Conservation (phyloP, 2,888 invertebrate species). For the Pammene fasciana region DNA sequence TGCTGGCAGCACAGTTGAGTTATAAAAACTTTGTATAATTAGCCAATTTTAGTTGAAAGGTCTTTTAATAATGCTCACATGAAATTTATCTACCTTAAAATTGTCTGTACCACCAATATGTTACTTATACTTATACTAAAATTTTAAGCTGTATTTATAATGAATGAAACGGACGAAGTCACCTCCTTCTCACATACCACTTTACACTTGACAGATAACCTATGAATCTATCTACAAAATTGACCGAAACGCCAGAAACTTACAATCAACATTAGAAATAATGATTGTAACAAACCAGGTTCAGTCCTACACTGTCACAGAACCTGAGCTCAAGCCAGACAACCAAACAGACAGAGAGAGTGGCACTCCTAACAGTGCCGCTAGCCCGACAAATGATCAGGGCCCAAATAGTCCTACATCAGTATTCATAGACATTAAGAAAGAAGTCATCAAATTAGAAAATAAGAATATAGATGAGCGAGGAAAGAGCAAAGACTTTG, state of each 20-base stretch:
- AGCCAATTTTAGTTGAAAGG: too few species aligned
- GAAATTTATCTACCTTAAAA: too few species aligned
- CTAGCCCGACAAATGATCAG: constrained; percentile 14
- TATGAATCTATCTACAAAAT: constrained; percentile 64
- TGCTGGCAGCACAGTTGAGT: too few species aligned
- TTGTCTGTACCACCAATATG: too few species aligned
- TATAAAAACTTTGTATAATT: too few species aligned
- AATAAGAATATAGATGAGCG: constrained; percentile 45
- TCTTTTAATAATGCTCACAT: too few species aligned
- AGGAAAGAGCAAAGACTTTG: constrained; percentile 43
- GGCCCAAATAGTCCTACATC: constrained; percentile 47
- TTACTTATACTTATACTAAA: too few species aligned
- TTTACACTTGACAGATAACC: constrained; percentile 48
- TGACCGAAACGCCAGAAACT: constrained; percentile 52
- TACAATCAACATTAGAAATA: constrained; percentile 54
- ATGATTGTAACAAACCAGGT: constrained; percentile 48
- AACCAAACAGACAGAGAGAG: constrained; percentile 42
- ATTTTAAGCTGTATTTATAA: too few species aligned
- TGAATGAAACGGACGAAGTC: too few species aligned
- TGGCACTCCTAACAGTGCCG: constrained; percentile 10
- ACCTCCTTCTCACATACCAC: too few species aligned
- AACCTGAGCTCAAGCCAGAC: constrained; percentile 43
- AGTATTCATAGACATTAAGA: constrained; percentile 50
- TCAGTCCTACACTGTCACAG: constrained; percentile 49
- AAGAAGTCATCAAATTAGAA: constrained; percentile 46